Base-by-base conservation (phyloP, 2,888 invertebrate genomes). In the Drosophila rellima region DNA sequence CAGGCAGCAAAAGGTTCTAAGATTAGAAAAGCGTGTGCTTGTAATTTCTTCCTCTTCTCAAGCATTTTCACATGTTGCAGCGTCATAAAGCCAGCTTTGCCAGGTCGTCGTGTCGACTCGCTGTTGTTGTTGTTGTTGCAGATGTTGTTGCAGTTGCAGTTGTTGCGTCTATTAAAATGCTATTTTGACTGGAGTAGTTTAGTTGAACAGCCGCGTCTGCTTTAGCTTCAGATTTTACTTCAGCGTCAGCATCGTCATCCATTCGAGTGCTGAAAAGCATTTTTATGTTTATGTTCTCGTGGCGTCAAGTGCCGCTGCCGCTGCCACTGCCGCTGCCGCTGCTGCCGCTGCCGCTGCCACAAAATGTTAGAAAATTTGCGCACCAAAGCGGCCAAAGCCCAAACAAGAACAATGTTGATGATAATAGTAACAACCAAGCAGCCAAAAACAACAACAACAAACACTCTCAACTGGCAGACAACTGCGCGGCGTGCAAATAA, bases 1-100 rank as follows among this genome's bases (percentile, higher is more conserved):
- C 88, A 85, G 71, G 86, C 74, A 69, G 88, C 87, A 72, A 87
- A 89, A 87, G 86, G 88, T 89, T 89, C 83, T 80, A 80, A 89
- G 88, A 87, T 89, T 89, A 82, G 88, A 87, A 87, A 87, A 87
- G 83, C 87, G 88, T 87, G 87, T 87, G 87, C 81, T 78, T 80
- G 88, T 83, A 81, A 87, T 87, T 88, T 82, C 70, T 70, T 70
- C 65, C 29, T 40, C 82, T 77, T 44, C 82, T 79, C 74, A 81
- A 80, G 74, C 70, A 87, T 85, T 88, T 85, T 88, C 85, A 85
- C 85, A 85, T 85, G 85, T 82, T 85, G 80, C 80, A 79, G 64
- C 72, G 72, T 82, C 86, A 79, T 81, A 79, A 77, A 77, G 77
- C 74, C 64, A 26, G 26, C 45, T 47, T 62, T 54, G 67, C 80